Conservation (phyloP, 2,113 vertebrate species). For the Cyrtonyx montezumae region DNA sequence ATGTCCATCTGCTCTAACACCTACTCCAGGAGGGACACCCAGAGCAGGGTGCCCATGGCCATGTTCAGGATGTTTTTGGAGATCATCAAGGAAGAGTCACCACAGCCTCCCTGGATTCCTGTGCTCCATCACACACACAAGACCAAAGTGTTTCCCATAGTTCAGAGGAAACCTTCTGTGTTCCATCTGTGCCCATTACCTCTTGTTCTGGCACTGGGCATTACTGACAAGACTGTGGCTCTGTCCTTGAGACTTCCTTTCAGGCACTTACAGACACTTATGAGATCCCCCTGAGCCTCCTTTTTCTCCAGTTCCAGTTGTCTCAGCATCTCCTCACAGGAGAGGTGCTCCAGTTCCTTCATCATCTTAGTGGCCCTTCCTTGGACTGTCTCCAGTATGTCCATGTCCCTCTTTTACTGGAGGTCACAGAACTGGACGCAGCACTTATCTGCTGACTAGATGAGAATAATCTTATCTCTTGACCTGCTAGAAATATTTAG, state of each 20-base stretch:
- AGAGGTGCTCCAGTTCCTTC: neutral
- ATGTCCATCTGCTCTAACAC: neutral
- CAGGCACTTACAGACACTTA: neutral
- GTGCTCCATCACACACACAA: neutral
- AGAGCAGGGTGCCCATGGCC: neutral
- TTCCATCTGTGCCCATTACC: neutral
- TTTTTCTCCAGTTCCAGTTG: neutral
- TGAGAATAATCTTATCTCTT: too few relatives aligned
- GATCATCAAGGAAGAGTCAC: neutral
- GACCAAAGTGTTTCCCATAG: neutral
- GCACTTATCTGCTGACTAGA: too few relatives aligned
- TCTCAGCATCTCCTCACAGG: neutral
- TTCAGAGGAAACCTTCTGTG: neutral
- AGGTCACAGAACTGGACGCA: too few relatives aligned
- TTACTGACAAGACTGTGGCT: neutral
- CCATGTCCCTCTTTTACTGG: neutral
- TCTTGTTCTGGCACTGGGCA: neutral
- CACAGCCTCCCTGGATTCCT: neutral
- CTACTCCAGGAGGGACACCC: neutral
- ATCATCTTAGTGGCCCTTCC: neutral
- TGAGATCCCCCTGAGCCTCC: neutral
- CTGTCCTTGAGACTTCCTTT: neutral
- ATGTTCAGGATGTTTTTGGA: neutral
- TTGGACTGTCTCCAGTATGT: neutral
- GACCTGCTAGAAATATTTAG: too few relatives aligned